Evolutionary conservation across 2,888 invertebrate species (phyloP), one percentile per base, ranked within the genome.

Genomic region (Podotricha telesiphe): DNA sequence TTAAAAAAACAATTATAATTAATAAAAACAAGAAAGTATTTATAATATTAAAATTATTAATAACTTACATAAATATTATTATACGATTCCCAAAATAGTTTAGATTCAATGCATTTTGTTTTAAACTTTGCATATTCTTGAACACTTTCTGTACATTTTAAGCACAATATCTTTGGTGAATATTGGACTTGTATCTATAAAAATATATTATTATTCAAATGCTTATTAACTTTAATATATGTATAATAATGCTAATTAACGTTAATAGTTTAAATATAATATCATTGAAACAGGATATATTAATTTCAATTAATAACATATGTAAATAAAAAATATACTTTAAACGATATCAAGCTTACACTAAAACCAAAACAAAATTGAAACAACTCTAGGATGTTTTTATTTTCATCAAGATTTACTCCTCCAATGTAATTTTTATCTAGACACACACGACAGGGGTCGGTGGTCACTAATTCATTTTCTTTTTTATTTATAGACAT

Each of bases 71-170:
- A 55, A 47, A 56, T 47, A 56, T n/a, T 40, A 51, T 47, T 55
- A 19, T 45, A 34, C 19, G 65, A 40, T 47, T 58, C 58, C 65
- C 65, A 65, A 42, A 45, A 56, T 4, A 48, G 34, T 48, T 65
- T 48, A 6, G 65, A 65, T 48, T 65, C 47, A 34, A 47, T 17
- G 47, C 65, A 65, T 37, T 65, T 65, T 10, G 6, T 47, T 56
- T 65, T 65, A 34, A 65, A 65, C 19, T 65, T 56, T 7, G 65
- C 65, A 65, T 56, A 65, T 34, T 65, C 20, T 20, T 65, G 34
- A 10, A 65, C 34, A 8, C 34, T 56, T 34, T 58, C 56, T 20
- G 20, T 47, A 47, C 65, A 65, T 13, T 65, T 65, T 34, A n/a
- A 20, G 11, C 65, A 65, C 11, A 65, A 34, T 65, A 45, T 34